Base-by-base conservation (phyloP, 2,797 vertebrate genomes). In the Falco peregrinus region DNA sequence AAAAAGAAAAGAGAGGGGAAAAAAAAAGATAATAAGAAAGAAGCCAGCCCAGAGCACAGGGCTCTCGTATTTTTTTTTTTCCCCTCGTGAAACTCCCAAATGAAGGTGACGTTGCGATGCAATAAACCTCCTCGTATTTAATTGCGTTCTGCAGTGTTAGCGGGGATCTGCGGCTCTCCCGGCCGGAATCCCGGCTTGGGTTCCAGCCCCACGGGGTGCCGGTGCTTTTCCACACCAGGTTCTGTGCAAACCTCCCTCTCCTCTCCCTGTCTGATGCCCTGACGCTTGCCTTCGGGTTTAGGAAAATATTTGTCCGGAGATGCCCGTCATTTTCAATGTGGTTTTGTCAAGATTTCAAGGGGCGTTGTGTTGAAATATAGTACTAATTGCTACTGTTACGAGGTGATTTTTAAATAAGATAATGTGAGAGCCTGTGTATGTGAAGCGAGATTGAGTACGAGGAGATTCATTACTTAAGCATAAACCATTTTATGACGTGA, bases 101-200 rank as follows among this genome's bases (percentile, higher is more conserved):
- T 92, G 96, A 84, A 90, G 91, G 81, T 96, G 95, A 96, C 91
- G 89, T 90, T 54, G 91, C 47, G 70, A 50, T 60, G 94, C 41
- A 92, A 95, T 93, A 54, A 96, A 78, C 37, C 37, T 37, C 56
- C 77, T 75, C 1, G 92, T 50, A 16, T 90, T 95, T 95, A 92
- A 94, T 90, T 90, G 94, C 57, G 47, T 51, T 87, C 59, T 15
- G 86, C 77, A 2, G 86, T 3, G 79, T 13, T 20, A 48, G 11
- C 41, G 73, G 19, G 82, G 63, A 41, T 94, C 74, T 51, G 48
- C 11, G 61, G 56, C 67, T 81, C 53, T 29, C 59, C 81, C 73
- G 48, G 4, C 65, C 24, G 70, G 74, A 65, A 87, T 45, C 22
- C 6, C 51, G 73, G 64, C 35, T 43, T 22, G 35, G 43, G 48